These are phyloP conservation scores for Sorex araneus DNA, from an alignment of 2,113 vertebrate genomes.

Conservation along the genomic window DNA sequence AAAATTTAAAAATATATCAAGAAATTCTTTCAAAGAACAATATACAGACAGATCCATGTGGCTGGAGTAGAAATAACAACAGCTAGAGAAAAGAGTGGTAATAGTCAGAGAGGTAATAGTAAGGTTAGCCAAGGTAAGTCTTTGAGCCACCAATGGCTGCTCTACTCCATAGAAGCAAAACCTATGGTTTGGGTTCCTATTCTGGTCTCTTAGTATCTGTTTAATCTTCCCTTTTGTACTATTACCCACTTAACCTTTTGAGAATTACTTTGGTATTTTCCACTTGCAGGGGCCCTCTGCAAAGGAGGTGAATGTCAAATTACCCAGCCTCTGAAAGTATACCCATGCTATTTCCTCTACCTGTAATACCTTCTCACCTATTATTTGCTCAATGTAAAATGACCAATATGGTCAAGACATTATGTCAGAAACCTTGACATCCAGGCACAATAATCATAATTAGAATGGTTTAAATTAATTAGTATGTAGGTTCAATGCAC, in stretches of 20 bases:
- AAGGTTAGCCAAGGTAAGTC: constrained; percentile 2
- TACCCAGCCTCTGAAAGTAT: constrained; percentile 37
- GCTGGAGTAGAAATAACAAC: not conserved
- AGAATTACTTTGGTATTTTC: constrained; percentile 12
- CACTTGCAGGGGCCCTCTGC: constrained; percentile 7
- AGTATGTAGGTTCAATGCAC: not conserved
- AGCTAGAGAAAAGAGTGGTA: constrained; percentile 37
- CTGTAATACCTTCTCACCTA: not conserved
- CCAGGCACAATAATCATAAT: constrained; percentile 1
- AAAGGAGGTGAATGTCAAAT: constrained; percentile 45
- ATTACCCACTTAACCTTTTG: constrained; percentile 23
- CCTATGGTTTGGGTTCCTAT: not conserved
- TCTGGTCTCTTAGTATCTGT: constrained; percentile 24
- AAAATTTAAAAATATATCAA: not conserved
- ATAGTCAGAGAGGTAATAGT: not conserved
- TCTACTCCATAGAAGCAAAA: constrained; percentile 19
- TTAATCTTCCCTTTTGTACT: constrained; percentile 47
- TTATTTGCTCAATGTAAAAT: constrained; percentile 43
- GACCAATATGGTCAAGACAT: constrained; percentile 13
- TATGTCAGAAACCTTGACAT: constrained; percentile 9
- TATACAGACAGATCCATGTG: not conserved
- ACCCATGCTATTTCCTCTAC: not conserved
- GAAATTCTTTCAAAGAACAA: constrained; percentile 13
- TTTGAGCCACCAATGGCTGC: constrained; percentile 62
- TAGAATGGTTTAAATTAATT: constrained; percentile 48